Conservation (phyloP, 1,140 invertebrate species). For the Frieseomelitta varia region DNA sequence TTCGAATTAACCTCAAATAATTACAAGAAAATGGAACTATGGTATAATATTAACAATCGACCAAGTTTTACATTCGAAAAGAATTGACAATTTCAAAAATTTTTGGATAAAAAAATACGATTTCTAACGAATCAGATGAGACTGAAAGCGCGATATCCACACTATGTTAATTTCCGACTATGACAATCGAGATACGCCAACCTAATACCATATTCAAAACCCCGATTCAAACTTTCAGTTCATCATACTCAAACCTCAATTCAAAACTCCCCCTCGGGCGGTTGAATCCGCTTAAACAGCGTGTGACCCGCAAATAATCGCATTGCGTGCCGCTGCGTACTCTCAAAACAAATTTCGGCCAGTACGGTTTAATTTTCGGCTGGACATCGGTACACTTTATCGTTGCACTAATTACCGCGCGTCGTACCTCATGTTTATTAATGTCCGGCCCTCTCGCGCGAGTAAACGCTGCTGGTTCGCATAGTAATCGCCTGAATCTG, state of each 20-base stretch:
- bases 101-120: too few species aligned
- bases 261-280: neutral
- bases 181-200: neutral
- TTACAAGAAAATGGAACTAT: too few species aligned
- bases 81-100: neutral
- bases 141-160: neutral
- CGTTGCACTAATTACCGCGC: slow-evolving; percentile 51
- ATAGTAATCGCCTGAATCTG: slow-evolving; percentile 47
- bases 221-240: neutral
- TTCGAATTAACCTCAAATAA: too few species aligned
- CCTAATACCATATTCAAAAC: neutral
- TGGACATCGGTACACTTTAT: slow-evolving; percentile 43
- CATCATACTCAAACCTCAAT: neutral
- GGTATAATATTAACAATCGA: too few species aligned
- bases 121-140: neutral
- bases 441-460: slow-evolving; percentile 20
- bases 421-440: slow-evolving; percentile 52
- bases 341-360: slow-evolving; percentile 40
- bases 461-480: slow-evolving; percentile 27
- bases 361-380: slow-evolving; percentile 55
- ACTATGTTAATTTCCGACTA: neutral
- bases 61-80: neutral
- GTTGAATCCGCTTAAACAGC: neutral
- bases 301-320: neutral
- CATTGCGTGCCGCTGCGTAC: neutral